Base-by-base conservation (phyloP, 2,113 vertebrate species). In the Aplodontia rufa region DNA sequence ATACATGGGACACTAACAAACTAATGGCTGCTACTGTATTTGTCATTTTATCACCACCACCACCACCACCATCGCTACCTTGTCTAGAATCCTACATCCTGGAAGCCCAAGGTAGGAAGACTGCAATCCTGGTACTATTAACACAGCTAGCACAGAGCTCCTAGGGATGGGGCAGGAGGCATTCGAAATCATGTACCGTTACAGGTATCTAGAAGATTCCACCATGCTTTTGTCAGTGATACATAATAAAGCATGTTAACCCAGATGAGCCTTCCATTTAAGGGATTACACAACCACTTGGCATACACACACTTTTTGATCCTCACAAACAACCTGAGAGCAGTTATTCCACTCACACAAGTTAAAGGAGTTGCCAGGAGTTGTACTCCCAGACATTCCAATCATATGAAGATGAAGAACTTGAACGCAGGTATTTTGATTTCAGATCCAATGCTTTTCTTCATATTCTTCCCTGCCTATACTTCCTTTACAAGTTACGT, bases 191-290 rank as follows among this genome's bases (percentile, higher is more conserved):
- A 3, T 75, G 37, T 10, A 40, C n/a, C 8, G 12, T 53, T 75
- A 12, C 42, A 51, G 9, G 45, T 28, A 87, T 66, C 45, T 42
- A 93, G 32, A 10, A 26, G n/a, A 87, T 62, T 35, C 11, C 66
- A 83, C 24, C 12, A 76, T 78, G 68, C 74, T 81, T 91, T 68
- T 22, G 24, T 45, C 4, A 47, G 16, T 40, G 0, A 64, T 90
- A 79, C 75, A 95, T 76, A 90, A 83, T 75, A 90, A 87, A 90
- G 75, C 60, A 68, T 42, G 74, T 5, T 35, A 81, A 60, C 12
- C n/a, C 60, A 47, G 6, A 74, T 64, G 37, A 17, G 17, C 37
- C 40, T 6, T 72, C 19, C 35, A 26, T 47, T 86, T 55, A 72
- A 76, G 53, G 91, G 17, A 40, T 78, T 40, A 47, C 0, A 49